Evolutionary conservation across 2,888 invertebrate species (phyloP).

Genomic region (Polydrusus cervinus): DNA sequence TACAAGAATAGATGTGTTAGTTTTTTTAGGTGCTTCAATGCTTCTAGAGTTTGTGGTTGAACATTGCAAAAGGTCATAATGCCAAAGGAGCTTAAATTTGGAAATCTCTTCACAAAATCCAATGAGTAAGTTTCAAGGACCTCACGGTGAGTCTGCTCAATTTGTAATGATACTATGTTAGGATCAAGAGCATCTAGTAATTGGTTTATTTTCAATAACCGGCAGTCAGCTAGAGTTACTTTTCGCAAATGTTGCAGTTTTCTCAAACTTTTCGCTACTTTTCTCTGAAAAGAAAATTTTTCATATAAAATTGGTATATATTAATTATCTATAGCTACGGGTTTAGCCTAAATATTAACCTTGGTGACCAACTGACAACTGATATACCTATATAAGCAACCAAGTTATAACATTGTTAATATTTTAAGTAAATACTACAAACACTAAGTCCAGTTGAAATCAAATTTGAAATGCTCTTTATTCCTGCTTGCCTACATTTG

Average conservation of each 20-base stretch:
- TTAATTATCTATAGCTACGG: too few species aligned
- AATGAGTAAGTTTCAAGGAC: conserved; percentile 5
- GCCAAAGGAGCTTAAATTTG: conserved; percentile 23
- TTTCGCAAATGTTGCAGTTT: conserved; percentile 15
- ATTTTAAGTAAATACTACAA: too few species aligned
- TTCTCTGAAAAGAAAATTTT: conserved; percentile 15
- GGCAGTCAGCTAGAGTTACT: conserved; percentile 25
- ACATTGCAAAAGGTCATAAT: conserved; percentile 12
- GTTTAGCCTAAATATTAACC: too few species aligned
- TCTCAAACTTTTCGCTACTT: conserved; percentile 10
- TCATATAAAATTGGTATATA: too few species aligned
- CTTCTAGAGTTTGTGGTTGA: background rate
- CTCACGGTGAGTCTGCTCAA: conserved; percentile 27
- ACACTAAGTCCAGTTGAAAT: too few species aligned
- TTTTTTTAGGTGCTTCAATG: conserved; percentile 13
- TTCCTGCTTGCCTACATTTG: background rate
- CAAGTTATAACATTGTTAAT: too few species aligned
- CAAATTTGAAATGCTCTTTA: background rate
- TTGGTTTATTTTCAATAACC: conserved; percentile 24
- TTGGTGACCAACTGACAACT: too few species aligned
- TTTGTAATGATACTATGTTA: conserved; percentile 5
- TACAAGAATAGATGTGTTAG: conserved; percentile 19
- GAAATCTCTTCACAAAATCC: conserved; percentile 29
- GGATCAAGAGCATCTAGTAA: conserved; percentile 2
- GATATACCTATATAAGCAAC: too few species aligned